Conservation (phyloP, 2,888 invertebrate genomes). For the Noctua comes region DNA sequence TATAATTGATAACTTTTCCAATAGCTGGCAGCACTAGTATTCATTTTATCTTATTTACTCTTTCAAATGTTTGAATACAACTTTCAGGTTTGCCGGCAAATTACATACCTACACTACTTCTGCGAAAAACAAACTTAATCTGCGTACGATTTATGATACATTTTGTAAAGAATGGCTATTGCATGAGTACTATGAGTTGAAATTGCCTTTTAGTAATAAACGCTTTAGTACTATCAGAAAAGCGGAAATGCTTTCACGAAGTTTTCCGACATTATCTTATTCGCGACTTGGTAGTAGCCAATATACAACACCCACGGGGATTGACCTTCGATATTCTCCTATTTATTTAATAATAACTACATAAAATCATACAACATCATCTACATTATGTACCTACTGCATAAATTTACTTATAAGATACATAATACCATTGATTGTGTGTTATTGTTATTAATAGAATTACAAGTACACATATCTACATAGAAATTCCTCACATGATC, state of each 20-base stretch:
- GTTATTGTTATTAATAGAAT: constrained; percentile 8
- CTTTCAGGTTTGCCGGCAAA: constrained; percentile 26
- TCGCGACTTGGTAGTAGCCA: background rate
- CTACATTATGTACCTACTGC: background rate
- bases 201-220: background rate
- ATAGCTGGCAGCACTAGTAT: constrained; percentile 48
- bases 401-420: background rate
- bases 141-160: background rate
- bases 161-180: background rate
- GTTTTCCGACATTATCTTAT: background rate
- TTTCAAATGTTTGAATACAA: constrained; percentile 8
- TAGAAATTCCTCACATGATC: constrained; percentile 18
- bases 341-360: too few relatives aligned
- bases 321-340: too few relatives aligned
- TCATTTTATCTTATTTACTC: background rate
- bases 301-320: background rate
- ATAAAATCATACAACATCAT: too few relatives aligned
- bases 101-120: background rate
- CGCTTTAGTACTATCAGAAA: background rate
- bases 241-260: background rate
- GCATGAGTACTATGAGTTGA: background rate
- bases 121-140: background rate
- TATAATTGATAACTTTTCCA: background rate
- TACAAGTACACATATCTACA: background rate
- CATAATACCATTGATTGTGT: background rate